Evolutionary conservation across 2,113 vertebrate species (phyloP).

Genomic region (Cyprinodon tularosa): DNA sequence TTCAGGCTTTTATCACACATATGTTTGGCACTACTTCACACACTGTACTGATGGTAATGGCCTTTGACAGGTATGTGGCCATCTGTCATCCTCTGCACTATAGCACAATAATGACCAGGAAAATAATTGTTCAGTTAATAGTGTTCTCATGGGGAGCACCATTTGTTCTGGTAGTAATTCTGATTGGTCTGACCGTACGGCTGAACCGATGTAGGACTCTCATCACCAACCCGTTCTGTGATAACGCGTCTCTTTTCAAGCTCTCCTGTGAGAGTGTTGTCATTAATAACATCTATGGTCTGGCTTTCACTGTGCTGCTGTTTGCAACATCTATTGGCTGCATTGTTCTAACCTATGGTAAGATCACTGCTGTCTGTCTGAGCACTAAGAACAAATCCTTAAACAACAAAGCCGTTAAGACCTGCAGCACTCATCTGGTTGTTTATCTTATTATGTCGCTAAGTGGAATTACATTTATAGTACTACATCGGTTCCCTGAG

Average conservation of each 20-base stretch:
- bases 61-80: conserved; percentile 19
- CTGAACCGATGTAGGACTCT: conserved; percentile 19
- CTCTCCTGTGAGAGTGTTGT: conserved; percentile 25
- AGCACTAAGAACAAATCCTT: conserved; percentile 51
- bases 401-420: conserved; percentile 67
- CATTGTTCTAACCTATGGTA: conserved; percentile 10
- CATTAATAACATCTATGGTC: conserved; percentile 58
- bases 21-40: not conserved
- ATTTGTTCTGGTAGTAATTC: not conserved
- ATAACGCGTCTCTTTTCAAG: conserved; percentile 33
- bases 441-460: conserved; percentile 6
- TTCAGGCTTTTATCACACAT: conserved; percentile 2
- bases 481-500: conserved; percentile 47
- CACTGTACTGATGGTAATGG: conserved; percentile 14
- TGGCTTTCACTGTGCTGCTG: conserved; percentile 17
- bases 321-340: not conserved
- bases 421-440: conserved; percentile 60
- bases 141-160: not conserved
- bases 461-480: conserved; percentile 6
- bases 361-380: conserved; percentile 37
- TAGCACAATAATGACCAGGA: not conserved
- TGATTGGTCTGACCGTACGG: conserved; percentile 27
- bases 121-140: conserved; percentile 47
- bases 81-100: conserved; percentile 11
- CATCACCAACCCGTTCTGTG: conserved; percentile 34